Base-by-base conservation (phyloP, 2,797 vertebrate species). In the Anas acuta region DNA sequence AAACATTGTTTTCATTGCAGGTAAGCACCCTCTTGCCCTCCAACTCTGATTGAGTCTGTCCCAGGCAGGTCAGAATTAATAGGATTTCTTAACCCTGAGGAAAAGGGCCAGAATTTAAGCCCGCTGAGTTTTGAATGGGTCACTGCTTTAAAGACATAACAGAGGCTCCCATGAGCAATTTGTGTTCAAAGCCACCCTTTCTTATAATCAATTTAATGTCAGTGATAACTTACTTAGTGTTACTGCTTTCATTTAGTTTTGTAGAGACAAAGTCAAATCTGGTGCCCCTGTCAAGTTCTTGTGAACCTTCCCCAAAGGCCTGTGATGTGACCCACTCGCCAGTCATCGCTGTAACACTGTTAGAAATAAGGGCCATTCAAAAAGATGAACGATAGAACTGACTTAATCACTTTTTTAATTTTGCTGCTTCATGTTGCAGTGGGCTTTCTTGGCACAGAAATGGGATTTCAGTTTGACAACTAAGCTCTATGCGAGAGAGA, bases 381-480 rank as follows among this genome's bases (percentile, higher is more conserved):
- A 88, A 58, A 65, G 32, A 41, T 43, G 62, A 92, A 58, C 32
- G 83, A 76, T 33, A 86, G 57, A 83, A 81, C 45, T 64, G 62
- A 35, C 75, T 84, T 69, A 47, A 82, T 92, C 11, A 2, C 77
- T 82, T 83, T 58, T 89, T 83, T 15, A 41, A 49, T 71, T 77
- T 71, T 82, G 20, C 21, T 79, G 56, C 45, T 77, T 74, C 75
- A 8, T 53, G 28, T 73, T 91, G 64, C 57, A 83, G 81, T 81
- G 62, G 66, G 53, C 43, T 58, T 66, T 88, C 83, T 54, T 78
- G 62, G 64, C 57, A 92, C 51, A 39, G 32, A 92, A 91, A 75
- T 49, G 45, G 64, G 87, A 84, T 93, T 95, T 73, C 61, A 61
- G 39, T 83, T 87, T 90, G 75, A 87, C 73, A 94, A 4, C 51